A percentile compares a stretch with the other conserved stretches of the same genome.
These are phyloP conservation scores for Rhegmatorhina hoffmannsi DNA, from an alignment of 2,113 vertebrate species.

Conservation along the genomic window DNA sequence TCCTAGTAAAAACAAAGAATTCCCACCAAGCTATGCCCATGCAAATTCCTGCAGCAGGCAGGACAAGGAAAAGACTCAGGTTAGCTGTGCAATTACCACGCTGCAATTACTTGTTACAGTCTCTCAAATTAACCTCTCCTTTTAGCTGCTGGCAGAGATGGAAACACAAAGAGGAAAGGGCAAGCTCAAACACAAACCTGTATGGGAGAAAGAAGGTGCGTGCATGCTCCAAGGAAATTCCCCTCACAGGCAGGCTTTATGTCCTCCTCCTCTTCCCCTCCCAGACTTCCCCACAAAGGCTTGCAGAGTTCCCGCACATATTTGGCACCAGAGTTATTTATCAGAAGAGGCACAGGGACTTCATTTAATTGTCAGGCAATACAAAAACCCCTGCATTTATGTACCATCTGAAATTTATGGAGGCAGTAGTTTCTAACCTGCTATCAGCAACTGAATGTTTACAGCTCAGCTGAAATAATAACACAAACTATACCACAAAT, in stretches of 20 bases:
- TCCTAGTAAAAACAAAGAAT: not conserved
- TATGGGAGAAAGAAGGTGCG: not conserved
- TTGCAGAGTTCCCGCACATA: not conserved
- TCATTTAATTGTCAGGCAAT: conserved; percentile 35
- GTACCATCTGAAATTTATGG: conserved; percentile 56
- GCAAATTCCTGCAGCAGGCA: conserved; percentile 16
- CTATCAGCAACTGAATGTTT: conserved; percentile 67
- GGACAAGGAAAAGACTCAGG: not conserved
- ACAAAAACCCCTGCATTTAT: conserved; percentile 1
- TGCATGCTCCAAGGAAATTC: conserved; percentile 6
- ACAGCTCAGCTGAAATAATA: conserved; percentile 73
- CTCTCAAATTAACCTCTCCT: conserved; percentile 6
- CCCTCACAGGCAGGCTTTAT: not conserved
- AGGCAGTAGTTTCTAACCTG: conserved; percentile 54
- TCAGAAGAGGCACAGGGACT: conserved; percentile 24
- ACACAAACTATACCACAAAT: conserved; percentile 69
- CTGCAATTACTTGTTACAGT: not conserved
- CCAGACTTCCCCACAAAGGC: not conserved
- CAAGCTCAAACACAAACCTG: conserved; percentile 36
- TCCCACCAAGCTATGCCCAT: not conserved
- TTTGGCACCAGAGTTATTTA: conserved; percentile 62
- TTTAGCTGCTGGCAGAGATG: conserved; percentile 26
- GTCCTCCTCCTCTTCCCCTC: not conserved
- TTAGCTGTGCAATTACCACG: not conserved
- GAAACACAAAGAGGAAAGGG: conserved; percentile 9